Conservation (phyloP, 92 coral and sea anemone genomes). For the Muricea muricata region DNA sequence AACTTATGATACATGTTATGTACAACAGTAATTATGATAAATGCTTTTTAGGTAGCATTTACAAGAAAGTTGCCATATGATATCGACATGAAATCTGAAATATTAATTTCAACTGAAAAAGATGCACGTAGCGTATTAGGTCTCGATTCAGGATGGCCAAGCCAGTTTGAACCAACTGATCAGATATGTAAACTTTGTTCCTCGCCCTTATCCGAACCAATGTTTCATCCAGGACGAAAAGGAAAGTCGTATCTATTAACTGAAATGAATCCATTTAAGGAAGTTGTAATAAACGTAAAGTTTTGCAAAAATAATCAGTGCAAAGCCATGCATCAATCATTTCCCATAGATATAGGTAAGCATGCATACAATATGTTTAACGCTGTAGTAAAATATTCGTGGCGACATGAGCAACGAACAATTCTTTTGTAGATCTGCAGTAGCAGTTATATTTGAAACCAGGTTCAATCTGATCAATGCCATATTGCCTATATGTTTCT, state of each 20-base stretch:
- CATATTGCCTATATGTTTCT: too few relatives aligned
- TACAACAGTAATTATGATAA: too few relatives aligned
- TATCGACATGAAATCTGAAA: neutral
- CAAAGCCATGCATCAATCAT: slow-evolving; percentile 46
- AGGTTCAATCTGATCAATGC: too few relatives aligned
- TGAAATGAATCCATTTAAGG: slow-evolving; percentile 46
- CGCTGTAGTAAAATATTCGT: too few relatives aligned
- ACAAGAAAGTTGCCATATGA: neutral
- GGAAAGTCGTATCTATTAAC: slow-evolving; percentile 21
- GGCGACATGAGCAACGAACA: too few relatives aligned
- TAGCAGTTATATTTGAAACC: too few relatives aligned
- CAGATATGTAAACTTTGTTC: neutral
- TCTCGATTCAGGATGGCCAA: slow-evolving; percentile 17
- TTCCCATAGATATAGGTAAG: slow-evolving; percentile 1
- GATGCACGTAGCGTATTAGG: neutral
- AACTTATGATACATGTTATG: too few relatives aligned
- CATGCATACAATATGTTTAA: too few relatives aligned
- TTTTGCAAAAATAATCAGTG: slow-evolving; percentile 26
- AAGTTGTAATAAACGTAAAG: slow-evolving; percentile 14
- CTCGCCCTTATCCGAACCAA: neutral
- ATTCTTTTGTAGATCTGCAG: too few relatives aligned
- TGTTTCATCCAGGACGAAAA: slow-evolving; percentile 47
- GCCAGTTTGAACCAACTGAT: neutral
- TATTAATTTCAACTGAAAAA: neutral
- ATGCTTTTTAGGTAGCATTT: neutral